These are phyloP conservation scores for Syngnathus rostellatus DNA, from an alignment of 2,797 vertebrate species.

Conservation along the genomic window DNA sequence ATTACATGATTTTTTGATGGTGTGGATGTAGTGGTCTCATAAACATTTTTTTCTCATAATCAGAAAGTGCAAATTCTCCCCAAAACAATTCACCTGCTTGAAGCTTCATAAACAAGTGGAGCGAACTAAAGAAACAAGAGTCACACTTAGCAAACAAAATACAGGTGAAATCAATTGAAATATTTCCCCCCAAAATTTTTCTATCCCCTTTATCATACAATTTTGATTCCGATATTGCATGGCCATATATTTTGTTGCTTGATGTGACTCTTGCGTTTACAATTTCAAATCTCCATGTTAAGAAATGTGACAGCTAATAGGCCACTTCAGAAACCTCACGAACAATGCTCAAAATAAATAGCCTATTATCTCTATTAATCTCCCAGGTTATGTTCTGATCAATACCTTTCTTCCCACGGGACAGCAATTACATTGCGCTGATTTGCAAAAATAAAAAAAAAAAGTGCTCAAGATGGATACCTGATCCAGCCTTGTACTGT, in stretches of 20 bases:
- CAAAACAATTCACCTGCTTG: constrained; percentile 29
- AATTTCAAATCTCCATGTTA: constrained; percentile 39
- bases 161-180: constrained; percentile 22
- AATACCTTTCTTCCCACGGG: constrained; percentile 26
- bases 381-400: constrained; percentile 43
- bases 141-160: constrained; percentile 40
- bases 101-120: constrained; percentile 63
- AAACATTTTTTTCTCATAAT: constrained; percentile 70
- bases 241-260: constrained; percentile 14
- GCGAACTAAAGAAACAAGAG: constrained; percentile 35
- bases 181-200: background rate
- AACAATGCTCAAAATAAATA: constrained; percentile 38
- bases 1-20: constrained; percentile 73
- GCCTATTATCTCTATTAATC: constrained; percentile 33
- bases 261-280: constrained; percentile 19
- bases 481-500: constrained; percentile 53
- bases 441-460: constrained; percentile 36
- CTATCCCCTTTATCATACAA: background rate
- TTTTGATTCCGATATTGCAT: constrained; percentile 9
- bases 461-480: constrained; percentile 43
- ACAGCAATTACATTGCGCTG: constrained; percentile 35
- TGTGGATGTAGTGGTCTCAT: constrained; percentile 79
- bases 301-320: constrained; percentile 50
- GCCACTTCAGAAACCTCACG: constrained; percentile 37
- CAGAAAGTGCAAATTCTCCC: constrained; percentile 77